Percentiles rank a stretch among this genome's conserved stretches.
These are phyloP conservation scores for Dromiciops gliroides DNA, from an alignment of 2,113 vertebrate genomes.

Conservation along the genomic window DNA sequence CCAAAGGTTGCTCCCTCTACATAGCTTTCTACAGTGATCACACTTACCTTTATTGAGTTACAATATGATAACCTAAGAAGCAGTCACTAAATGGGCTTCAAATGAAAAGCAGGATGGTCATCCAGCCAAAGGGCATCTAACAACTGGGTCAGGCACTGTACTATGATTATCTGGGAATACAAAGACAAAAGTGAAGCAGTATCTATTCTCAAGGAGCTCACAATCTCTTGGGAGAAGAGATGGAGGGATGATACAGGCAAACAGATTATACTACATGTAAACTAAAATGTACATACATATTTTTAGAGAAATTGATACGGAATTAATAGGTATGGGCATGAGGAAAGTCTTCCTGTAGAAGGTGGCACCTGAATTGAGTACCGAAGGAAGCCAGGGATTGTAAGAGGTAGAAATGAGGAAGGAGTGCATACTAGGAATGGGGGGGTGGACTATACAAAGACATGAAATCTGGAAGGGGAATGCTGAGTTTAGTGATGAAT, in stretches of 20 bases:
- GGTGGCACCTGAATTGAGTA: neutral
- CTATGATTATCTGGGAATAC: neutral
- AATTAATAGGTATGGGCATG: neutral
- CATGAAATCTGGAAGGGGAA: neutral
- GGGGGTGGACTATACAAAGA: neutral
- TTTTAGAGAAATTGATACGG: neutral
- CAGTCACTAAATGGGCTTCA: neutral
- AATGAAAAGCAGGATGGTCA: neutral
- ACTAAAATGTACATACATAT: neutral
- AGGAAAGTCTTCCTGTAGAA: neutral
- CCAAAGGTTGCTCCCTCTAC: neutral
- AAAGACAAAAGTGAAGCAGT: neutral
- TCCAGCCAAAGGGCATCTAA: neutral
- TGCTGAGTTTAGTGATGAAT: neutral
- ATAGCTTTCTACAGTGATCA: neutral
- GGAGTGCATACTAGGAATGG: neutral
- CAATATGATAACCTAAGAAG: neutral
- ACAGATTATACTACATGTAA: neutral
- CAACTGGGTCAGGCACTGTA: neutral
- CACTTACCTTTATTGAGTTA: neutral
- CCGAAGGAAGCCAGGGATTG: neutral
- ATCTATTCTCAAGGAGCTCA: neutral
- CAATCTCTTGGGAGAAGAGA: neutral
- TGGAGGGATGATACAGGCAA: neutral
- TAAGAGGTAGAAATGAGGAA: neutral